A percentile compares a stretch with the other conserved stretches of the same genome.
Evolutionary conservation across 1,140 invertebrate species (phyloP).

Genomic region (Hyphantria cunea): DNA sequence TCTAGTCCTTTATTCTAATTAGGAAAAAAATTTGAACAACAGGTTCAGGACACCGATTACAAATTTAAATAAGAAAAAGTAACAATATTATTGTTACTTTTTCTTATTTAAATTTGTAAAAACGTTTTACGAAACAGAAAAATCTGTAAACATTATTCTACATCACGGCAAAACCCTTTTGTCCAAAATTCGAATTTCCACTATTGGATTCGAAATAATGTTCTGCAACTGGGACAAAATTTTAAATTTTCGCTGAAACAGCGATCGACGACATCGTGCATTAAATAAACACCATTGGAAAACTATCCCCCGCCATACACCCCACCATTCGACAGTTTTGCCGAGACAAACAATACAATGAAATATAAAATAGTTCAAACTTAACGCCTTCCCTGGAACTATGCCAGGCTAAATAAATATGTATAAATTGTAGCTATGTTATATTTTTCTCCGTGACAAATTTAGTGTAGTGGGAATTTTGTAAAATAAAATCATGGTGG

Average conservation of each 20-base stretch:
- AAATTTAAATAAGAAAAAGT: no score
- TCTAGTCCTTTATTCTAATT: no score
- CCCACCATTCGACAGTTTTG: slow-evolving; percentile 1
- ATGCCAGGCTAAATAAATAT: slow-evolving; percentile 21
- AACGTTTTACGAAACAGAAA: not conserved
- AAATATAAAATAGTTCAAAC: slow-evolving; percentile 12
- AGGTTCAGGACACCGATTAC: no score
- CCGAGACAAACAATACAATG: not conserved
- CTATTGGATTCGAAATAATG: not conserved
- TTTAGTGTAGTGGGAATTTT: not conserved
- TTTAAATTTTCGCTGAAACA: not conserved
- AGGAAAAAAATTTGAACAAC: no score
- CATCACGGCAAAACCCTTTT: slow-evolving; percentile 1
- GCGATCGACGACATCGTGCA: not conserved
- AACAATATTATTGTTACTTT: no score
- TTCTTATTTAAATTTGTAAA: no score
- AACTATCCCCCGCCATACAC: not conserved
- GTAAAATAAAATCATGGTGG: no score
- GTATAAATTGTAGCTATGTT: slow-evolving; percentile 15
- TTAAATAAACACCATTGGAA: not conserved
- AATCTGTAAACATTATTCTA: not conserved
- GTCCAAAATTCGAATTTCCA: not conserved
- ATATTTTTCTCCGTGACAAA: not conserved
- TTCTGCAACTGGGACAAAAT: not conserved
- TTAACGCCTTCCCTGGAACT: slow-evolving; percentile 10